Evolutionary conservation across 1,140 invertebrate species (phyloP).

Genomic region (Uloborus diversus): DNA sequence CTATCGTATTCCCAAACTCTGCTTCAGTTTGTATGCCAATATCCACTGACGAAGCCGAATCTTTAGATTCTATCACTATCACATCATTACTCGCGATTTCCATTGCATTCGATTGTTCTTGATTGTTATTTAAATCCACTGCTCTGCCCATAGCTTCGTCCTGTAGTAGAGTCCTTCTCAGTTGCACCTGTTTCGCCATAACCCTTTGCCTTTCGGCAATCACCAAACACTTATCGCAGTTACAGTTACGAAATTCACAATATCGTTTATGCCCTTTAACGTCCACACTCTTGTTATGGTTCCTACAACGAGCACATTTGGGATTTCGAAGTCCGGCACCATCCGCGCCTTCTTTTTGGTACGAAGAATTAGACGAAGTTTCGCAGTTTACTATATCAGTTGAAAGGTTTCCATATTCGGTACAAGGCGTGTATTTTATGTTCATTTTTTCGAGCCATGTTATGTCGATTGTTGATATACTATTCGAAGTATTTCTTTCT

Average conservation of each 20-base stretch:
- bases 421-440: conserved; percentile 23
- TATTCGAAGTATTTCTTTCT: background rate
- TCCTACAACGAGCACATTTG: conserved; percentile 57
- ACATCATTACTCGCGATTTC: background rate
- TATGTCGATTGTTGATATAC: conserved; percentile 5
- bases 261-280: conserved; percentile 83
- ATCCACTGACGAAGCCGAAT: background rate
- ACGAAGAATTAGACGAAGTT: background rate
- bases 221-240: conserved; percentile 78
- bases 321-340: conserved; percentile 23
- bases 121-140: background rate
- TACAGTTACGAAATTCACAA: conserved; percentile 81
- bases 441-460: conserved; percentile 46
- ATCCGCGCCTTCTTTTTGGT: too few species aligned
- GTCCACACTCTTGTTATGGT: conserved; percentile 42
- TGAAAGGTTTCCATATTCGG: background rate
- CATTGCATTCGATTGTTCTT: background rate
- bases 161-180: conserved; percentile 77
- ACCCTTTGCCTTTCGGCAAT: conserved; percentile 81
- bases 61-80: conserved; percentile 2
- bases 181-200: conserved; percentile 81
- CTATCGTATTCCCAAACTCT: background rate
- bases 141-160: conserved; percentile 68
- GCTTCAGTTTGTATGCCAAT: background rate
- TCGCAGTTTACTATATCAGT: background rate